Conservation (phyloP, 1,140 invertebrate genomes). For the Sogatella furcifera region DNA sequence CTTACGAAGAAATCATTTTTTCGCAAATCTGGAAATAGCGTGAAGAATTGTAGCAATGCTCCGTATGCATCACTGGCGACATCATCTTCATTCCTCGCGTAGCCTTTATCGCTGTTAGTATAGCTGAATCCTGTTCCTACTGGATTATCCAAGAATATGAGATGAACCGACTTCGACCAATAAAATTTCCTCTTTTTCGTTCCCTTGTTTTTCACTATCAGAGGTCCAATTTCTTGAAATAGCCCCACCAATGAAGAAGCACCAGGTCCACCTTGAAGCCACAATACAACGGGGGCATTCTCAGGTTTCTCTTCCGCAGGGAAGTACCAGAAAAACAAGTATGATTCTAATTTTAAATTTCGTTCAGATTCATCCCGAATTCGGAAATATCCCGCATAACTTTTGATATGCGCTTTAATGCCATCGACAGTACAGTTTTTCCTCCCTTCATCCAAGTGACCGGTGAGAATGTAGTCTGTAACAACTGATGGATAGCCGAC, state of each 20-base stretch:
- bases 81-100: conserved; percentile 51
- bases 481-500: too few relatives aligned
- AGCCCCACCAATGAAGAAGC: conserved; percentile 67
- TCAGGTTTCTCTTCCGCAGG: conserved; percentile 29
- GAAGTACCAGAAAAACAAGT: conserved; percentile 85
- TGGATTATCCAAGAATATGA: conserved; percentile 82
- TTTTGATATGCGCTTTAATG: conserved; percentile 27
- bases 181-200: conserved; percentile 35
- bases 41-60: conserved; percentile 58
- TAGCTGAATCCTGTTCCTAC: conserved; percentile 73
- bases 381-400: conserved; percentile 30
- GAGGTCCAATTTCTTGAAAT: conserved; percentile 55
- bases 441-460: too few relatives aligned
- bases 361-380: conserved; percentile 26
- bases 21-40: conserved; percentile 38
- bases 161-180: conserved; percentile 62
- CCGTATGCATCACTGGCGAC: conserved; percentile 55
- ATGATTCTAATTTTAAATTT: conserved; percentile 55
- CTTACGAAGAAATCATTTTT: conserved; percentile 27
- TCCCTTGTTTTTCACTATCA: conserved; percentile 35
- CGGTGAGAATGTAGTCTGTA: conserved; percentile 35
- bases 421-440: too few relatives aligned
- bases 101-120: conserved; percentile 48
- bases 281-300: conserved; percentile 50
- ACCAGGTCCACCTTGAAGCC: conserved; percentile 80